Evolutionary conservation across 2,113 vertebrate species (phyloP).

Genomic region (Entosphenus tridentatus): DNA sequence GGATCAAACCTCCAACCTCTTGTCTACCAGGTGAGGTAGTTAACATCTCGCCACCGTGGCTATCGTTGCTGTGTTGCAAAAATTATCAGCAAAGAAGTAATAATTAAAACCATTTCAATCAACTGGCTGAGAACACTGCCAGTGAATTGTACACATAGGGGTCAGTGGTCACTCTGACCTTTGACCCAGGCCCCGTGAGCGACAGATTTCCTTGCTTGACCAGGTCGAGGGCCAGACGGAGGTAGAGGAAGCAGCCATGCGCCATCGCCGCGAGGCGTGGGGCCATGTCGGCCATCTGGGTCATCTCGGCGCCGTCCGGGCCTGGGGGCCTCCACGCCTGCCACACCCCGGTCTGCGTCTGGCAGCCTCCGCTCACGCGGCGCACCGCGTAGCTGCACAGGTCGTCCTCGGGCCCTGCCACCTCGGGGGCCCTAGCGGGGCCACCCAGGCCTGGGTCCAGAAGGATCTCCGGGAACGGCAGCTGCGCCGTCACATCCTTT

Average conservation of each 20-base stretch:
- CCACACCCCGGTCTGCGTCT: conserved; percentile 92
- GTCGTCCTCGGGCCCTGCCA: conserved; percentile 67
- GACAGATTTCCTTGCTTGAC: conserved; percentile 96
- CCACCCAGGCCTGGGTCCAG: conserved; percentile 58
- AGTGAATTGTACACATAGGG: too few species aligned
- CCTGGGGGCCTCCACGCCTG: conserved; percentile 47
- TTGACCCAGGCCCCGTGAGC: conserved; percentile 95
- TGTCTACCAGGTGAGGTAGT: too few species aligned
- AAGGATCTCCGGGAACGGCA: conserved; percentile 91
- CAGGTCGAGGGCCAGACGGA: conserved; percentile 97
- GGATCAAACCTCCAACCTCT: too few species aligned
- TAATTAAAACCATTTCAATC: too few species aligned
- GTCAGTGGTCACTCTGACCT: conserved; percentile 24
- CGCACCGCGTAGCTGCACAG: conserved; percentile 92
- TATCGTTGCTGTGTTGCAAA: too few species aligned
- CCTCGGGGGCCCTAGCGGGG: conserved; percentile 44
- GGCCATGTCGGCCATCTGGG: conserved; percentile 85
- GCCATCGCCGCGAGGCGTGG: conserved; percentile 88
- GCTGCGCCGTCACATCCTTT: conserved; percentile 46
- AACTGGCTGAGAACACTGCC: too few species aligned
- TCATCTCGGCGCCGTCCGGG: conserved; percentile 38
- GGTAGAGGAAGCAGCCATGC: conserved; percentile 85
- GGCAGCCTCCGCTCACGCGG: conserved; percentile 86
- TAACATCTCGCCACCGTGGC: too few species aligned
- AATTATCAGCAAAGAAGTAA: too few species aligned